Evolutionary conservation across 64 coral and sea anemone species (phyloP).

Genomic region (Stylophora pistillata): DNA sequence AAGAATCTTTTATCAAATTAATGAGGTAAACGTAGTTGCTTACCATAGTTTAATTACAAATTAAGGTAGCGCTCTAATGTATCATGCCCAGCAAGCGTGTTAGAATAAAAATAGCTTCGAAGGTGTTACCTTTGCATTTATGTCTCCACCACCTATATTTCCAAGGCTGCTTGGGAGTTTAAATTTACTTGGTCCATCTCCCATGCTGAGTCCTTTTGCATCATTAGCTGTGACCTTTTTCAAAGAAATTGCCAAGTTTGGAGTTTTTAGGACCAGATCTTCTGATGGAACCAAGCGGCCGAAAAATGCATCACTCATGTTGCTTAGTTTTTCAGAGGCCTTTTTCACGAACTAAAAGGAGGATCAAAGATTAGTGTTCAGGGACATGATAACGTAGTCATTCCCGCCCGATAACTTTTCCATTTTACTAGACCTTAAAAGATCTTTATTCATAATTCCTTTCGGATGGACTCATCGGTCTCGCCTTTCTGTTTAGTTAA

Average conservation of each 20-base stretch:
- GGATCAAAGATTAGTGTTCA: neutral
- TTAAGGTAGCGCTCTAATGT: too few species aligned
- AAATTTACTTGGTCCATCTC: slow-evolving; percentile 12
- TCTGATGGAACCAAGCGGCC: slow-evolving; percentile 22
- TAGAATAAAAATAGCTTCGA: too few species aligned
- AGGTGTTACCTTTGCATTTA: slow-evolving; percentile 22
- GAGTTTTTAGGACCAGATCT: neutral
- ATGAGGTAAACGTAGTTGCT: too few species aligned
- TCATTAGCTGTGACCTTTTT: neutral
- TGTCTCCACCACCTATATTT: neutral
- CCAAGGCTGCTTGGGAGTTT: neutral
- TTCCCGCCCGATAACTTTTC: too few species aligned
- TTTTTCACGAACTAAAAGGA: neutral
- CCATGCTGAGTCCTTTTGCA: slow-evolving; percentile 1
- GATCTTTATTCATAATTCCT: too few species aligned
- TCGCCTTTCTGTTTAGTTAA: neutral
- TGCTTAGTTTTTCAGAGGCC: neutral
- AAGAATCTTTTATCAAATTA: too few species aligned
- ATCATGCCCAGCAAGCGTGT: too few species aligned
- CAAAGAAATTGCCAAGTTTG: neutral
- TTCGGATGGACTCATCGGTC: neutral
- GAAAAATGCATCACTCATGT: slow-evolving; percentile 18
- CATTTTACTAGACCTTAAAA: too few species aligned
- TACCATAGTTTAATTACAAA: too few species aligned
- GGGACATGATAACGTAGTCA: too few species aligned